Conservation (phyloP, 2,113 vertebrate genomes). For the Urocolius indicus region DNA sequence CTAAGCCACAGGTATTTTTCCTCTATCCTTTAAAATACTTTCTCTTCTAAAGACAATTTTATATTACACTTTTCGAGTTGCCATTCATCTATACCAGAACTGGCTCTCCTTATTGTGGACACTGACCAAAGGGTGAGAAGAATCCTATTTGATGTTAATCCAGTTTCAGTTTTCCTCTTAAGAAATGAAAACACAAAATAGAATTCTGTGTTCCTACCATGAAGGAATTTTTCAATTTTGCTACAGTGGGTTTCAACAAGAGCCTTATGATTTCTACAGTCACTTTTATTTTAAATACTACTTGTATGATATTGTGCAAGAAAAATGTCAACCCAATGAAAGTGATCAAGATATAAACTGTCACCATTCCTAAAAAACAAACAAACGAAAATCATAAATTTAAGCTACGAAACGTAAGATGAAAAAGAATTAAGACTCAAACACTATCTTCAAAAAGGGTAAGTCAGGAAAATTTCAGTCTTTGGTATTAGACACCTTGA, state of each 20-base stretch:
- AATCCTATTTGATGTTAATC: not conserved
- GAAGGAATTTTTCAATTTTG: not conserved
- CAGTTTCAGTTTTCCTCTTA: not conserved
- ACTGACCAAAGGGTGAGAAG: not conserved
- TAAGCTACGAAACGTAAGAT: not conserved
- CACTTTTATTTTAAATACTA: not conserved
- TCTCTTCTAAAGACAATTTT: not conserved
- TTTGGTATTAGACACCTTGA: not conserved
- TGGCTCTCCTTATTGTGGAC: not conserved
- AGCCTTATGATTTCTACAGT: not conserved
- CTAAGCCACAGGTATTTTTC: not conserved
- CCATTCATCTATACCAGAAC: not conserved
- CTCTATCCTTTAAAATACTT: not conserved
- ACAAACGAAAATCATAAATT: not conserved
- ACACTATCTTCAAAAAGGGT: not conserved
- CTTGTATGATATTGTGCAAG: not conserved
- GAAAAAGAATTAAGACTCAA: not conserved
- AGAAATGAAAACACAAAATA: not conserved
- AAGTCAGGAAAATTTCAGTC: not conserved
- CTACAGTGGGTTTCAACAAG: not conserved
- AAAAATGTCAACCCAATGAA: not conserved
- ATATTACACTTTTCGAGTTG: not conserved
- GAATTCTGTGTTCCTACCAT: not conserved
- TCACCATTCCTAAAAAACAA: not conserved
- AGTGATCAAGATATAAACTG: not conserved